These are phyloP conservation scores for Gallinago nigripennis DNA, from an alignment of 2,797 vertebrate species.

Conservation along the genomic window DNA sequence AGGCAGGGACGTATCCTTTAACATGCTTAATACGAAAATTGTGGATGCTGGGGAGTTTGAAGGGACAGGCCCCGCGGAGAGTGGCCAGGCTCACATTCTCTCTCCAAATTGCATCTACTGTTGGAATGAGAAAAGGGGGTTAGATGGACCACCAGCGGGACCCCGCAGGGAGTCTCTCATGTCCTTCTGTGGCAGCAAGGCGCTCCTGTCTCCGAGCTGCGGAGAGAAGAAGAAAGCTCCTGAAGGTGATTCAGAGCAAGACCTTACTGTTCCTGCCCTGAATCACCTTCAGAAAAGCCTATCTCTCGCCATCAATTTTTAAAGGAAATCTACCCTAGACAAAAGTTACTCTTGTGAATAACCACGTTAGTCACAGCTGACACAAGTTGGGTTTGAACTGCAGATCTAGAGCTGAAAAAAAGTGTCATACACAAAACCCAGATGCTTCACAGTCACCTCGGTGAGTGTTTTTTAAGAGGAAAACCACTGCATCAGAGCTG, in stretches of 20 bases:
- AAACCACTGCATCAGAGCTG: not conserved
- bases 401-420: not conserved
- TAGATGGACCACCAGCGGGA: not conserved
- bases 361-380: slow-evolving; percentile 15
- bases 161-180: not conserved
- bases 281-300: slow-evolving; percentile 35
- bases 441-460: slow-evolving; percentile 17
- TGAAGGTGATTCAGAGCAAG: slow-evolving; percentile 47
- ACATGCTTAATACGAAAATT: slow-evolving; percentile 38
- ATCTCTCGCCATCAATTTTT: not conserved
- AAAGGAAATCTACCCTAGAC: slow-evolving; percentile 14
- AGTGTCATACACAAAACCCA: not conserved
- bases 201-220: not conserved
- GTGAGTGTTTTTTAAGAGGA: slow-evolving; percentile 12
- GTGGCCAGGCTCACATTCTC: not conserved
- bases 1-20: slow-evolving; percentile 22
- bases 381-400: slow-evolving; percentile 18
- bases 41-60: not conserved
- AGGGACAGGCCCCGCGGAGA: not conserved
- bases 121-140: not conserved
- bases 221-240: not conserved
- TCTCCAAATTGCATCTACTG: not conserved
- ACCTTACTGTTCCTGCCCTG: slow-evolving; percentile 32
- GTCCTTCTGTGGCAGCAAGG: not conserved
- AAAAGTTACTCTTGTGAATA: slow-evolving; percentile 36